These are phyloP conservation scores for Ichneumoninae sp. DNA, from an alignment of 2,888 invertebrate species.

Conservation along the genomic window DNA sequence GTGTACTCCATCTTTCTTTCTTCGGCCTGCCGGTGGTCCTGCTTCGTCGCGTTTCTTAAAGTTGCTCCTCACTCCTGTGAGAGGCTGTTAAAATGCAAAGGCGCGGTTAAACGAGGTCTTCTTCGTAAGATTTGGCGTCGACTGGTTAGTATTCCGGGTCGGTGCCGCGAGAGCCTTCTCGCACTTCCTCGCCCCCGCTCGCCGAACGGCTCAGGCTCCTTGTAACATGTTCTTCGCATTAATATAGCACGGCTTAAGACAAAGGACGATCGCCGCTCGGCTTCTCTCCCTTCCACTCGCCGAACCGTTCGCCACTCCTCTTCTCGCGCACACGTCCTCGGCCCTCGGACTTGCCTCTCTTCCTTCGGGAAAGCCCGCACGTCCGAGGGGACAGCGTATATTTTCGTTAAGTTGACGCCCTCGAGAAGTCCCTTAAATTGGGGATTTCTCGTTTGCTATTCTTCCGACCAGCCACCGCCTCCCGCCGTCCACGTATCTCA, in stretches of 20 bases:
- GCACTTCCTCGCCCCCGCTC: conserved; percentile 58
- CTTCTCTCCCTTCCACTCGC: conserved; percentile 38
- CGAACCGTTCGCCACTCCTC: conserved; percentile 35
- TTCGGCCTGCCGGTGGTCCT: conserved; percentile 30
- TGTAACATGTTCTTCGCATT: conserved; percentile 84
- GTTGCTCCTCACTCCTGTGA: conserved; percentile 66
- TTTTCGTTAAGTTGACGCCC: conserved; percentile 83
- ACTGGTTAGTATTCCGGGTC: conserved; percentile 82
- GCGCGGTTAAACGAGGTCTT: conserved; percentile 80
- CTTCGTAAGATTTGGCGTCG: conserved; percentile 78
- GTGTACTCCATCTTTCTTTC: conserved; percentile 56
- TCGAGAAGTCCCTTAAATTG: conserved; percentile 81
- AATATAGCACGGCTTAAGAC: conserved; percentile 84
- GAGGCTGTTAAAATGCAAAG: conserved; percentile 83
- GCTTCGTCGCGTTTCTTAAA: conserved; percentile 63
- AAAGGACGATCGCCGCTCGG: conserved; percentile 80
- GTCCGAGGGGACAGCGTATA: conserved; percentile 78
- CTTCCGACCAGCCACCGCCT: conserved; percentile 55
- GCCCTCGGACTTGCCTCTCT: conserved; percentile 23
- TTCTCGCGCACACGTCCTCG: conserved; percentile 46
- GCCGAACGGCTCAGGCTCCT: conserved; percentile 77
- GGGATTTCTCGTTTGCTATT: conserved; percentile 77
- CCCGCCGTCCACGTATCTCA: conserved; percentile 38
- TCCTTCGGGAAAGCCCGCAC: conserved; percentile 66
- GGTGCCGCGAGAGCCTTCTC: conserved; percentile 67